Base-by-base conservation (phyloP, 2,797 vertebrate species). In the Syndactyla subalaris region DNA sequence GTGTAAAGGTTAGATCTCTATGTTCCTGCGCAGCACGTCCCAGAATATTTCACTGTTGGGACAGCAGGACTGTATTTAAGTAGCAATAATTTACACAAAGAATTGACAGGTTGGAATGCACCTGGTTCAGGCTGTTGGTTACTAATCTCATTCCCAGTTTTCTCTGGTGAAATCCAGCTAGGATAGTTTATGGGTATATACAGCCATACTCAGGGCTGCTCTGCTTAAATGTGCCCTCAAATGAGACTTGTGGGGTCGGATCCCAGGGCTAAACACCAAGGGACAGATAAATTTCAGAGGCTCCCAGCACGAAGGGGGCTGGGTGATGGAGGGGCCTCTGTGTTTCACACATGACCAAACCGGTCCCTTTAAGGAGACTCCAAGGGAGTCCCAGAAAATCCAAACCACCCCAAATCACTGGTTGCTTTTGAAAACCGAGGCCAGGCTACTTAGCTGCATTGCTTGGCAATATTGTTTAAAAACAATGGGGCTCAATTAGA, bases 401-500 rank as follows among this genome's bases (percentile, higher is more conserved):
- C 3, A 45, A 89, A 65, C 81, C 61, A 70, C 81, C 92, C 88
- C 84, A 54, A 88, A 89, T 71, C 73, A 51, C 70, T 49, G 22
- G 63, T 52, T 91, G 92, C 83, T 88, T 79, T 74, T 77, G 63
- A 39, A 88, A 93, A 57, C 1, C 9, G 55, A 90, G 89, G 91
- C 89, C 93, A 27, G 88, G 91, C 88, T 90, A 19, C 93, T 82
- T 74, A 89, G 83, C 93, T 67, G 84, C 45, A 12, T 73, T 30
- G 87, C 73, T 92, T 90, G 94, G 91, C 93, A 76, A 89, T 88
- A 68, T 93, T 90, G 89, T 95, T 92, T 87, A 82, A 51, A 88
- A 97, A 97, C 94, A 96, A 96, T 82, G 87, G 92, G 89, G 66
- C 88, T 92, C 76, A 95, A 96, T 93, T 67, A 92, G 96, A 96